A percentile compares a stretch with the other conserved stretches of the same genome.
Evolutionary conservation across 2,797 vertebrate genomes (phyloP).

Genomic region (Sebastes glaucus): DNA sequence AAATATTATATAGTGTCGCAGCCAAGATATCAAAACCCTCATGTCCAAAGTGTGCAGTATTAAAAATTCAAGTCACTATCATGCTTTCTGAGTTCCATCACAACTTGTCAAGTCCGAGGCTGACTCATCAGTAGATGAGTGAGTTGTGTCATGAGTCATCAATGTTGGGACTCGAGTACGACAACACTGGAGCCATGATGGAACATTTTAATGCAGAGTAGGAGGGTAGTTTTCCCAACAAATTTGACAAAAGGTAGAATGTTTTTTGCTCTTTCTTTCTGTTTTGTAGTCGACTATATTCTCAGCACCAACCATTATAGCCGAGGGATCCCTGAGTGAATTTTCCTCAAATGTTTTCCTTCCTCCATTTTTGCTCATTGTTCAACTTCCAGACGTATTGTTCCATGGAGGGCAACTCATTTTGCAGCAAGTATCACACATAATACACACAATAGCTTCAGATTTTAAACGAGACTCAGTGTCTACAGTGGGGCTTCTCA

Average conservation of each 20-base stretch:
- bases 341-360: background rate
- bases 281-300: background rate
- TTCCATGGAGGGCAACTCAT: background rate
- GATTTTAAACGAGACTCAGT: background rate
- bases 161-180: conserved; percentile 52
- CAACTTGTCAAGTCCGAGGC: conserved; percentile 52
- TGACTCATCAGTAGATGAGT: conserved; percentile 66
- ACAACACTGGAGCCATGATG: conserved; percentile 40
- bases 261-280: background rate
- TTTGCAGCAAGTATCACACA: background rate
- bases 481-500: background rate
- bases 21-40: conserved; percentile 21
- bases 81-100: conserved; percentile 54
- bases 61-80: conserved; percentile 47
- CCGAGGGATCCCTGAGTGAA: background rate
- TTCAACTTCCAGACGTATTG: background rate
- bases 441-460: background rate
- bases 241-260: conserved; percentile 29
- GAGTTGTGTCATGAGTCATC: conserved; percentile 72
- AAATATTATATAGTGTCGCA: background rate
- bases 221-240: conserved; percentile 52
- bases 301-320: background rate
- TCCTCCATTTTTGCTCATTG: background rate
- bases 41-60: conserved; percentile 1
- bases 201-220: conserved; percentile 37